phyloP scores from a whole-genome alignment of 2,113 vertebrate species.

The Chloebia gouldiae region DNA sequence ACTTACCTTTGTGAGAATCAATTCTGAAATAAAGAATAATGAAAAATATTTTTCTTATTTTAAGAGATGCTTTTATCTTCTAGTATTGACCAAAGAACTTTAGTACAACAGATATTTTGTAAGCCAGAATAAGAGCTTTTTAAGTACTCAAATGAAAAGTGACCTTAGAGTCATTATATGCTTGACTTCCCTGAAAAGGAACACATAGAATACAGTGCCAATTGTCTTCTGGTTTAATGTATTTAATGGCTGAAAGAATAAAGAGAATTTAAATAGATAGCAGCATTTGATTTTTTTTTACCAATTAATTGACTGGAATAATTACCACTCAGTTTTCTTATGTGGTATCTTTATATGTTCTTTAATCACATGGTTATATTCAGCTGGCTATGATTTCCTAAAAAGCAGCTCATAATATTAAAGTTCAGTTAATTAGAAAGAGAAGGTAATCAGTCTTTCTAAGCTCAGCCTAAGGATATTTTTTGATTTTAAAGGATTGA shows the following conservation, averaged over 20 bases:
- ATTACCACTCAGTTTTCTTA: conserved; percentile 46
- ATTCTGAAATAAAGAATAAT: not conserved
- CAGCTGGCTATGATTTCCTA: not conserved
- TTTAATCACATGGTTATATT: not conserved
- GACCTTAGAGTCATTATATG: conserved; percentile 29
- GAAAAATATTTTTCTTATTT: conserved; percentile 16
- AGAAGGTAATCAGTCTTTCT: conserved; percentile 1
- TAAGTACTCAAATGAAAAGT: conserved; percentile 42
- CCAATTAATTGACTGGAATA: conserved; percentile 63
- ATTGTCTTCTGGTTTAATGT: conserved; percentile 41
- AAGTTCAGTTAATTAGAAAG: not conserved
- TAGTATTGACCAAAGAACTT: conserved; percentile 51
- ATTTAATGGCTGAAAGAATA: conserved; percentile 39
- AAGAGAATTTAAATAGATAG: conserved; percentile 50
- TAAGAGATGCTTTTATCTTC: not conserved
- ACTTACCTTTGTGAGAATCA: not conserved
- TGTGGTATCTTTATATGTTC: not conserved
- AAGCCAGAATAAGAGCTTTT: conserved; percentile 38
- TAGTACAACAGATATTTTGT: conserved; percentile 50
- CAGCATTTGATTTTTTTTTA: conserved; percentile 49
- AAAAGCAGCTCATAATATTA: conserved; percentile 25
- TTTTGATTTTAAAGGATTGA: conserved; percentile 1
- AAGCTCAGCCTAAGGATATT: not conserved
- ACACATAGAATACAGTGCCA: not conserved
- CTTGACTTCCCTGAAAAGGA: conserved; percentile 28